phyloP scores from a whole-genome alignment of 2,113 vertebrate species.

The Chionodraco myersi region DNA sequence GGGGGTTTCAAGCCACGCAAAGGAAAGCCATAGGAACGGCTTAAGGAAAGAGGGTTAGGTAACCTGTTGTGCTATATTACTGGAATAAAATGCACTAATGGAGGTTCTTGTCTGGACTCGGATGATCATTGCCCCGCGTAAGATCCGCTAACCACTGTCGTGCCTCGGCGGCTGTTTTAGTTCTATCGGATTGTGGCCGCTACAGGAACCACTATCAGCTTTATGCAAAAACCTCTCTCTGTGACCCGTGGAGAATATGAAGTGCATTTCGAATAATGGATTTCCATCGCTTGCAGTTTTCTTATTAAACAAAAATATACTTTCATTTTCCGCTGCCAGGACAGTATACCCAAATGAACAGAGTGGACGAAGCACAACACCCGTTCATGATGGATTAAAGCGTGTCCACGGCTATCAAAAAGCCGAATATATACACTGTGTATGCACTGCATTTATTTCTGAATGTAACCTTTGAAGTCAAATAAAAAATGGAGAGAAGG shows the following conservation, averaged over 20 bases:
- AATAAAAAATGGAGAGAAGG: conserved; percentile 67
- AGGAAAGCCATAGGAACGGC: too few species aligned
- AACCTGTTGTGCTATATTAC: too few species aligned
- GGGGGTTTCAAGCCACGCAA: too few species aligned
- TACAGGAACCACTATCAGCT: conserved; percentile 25
- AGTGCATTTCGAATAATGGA: conserved; percentile 54
- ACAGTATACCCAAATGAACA: conserved; percentile 12
- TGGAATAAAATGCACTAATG: too few species aligned
- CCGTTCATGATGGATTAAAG: conserved; percentile 51
- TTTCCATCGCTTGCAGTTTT: conserved; percentile 38
- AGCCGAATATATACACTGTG: conserved; percentile 47
- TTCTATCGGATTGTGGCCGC: too few species aligned
- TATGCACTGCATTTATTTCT: conserved; percentile 54
- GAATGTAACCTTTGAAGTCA: conserved; percentile 72
- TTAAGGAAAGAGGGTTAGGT: too few species aligned
- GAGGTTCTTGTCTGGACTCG: too few species aligned
- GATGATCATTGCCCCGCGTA: too few species aligned
- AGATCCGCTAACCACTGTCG: too few species aligned
- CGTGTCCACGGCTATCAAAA: conserved; percentile 32
- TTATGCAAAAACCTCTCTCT: conserved; percentile 57
- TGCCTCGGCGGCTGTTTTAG: too few species aligned
- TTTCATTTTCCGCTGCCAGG: conserved; percentile 42
- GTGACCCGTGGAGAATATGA: conserved; percentile 39
- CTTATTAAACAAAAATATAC: conserved; percentile 11
- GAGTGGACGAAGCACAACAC: conserved; percentile 9